A percentile compares a stretch with the other conserved stretches of the same genome.
These are phyloP conservation scores for Edolisoma coerulescens DNA, from an alignment of 2,113 vertebrate genomes.

Conservation along the genomic window DNA sequence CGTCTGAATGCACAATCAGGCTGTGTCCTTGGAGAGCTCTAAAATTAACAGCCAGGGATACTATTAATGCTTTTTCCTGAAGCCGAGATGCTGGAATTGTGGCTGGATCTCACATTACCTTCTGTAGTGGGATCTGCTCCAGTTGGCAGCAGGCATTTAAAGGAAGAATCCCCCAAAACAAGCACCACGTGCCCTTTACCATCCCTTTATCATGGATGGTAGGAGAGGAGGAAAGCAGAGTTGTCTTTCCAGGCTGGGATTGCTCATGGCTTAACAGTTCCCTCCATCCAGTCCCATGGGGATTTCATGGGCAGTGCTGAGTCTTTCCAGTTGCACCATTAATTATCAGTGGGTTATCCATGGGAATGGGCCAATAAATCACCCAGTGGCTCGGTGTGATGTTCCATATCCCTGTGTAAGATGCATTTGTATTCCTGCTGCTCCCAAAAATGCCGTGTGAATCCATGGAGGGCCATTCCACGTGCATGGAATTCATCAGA, in stretches of 20 bases:
- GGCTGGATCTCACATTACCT: background rate
- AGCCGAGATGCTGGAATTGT: background rate
- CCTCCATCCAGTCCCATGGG: background rate
- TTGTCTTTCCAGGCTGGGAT: background rate
- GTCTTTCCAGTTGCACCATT: background rate
- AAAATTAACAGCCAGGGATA: background rate
- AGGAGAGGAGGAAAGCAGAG: background rate
- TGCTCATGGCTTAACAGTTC: background rate
- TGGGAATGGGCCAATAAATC: background rate
- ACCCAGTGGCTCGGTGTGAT: background rate
- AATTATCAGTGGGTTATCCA: background rate
- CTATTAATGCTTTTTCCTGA: background rate
- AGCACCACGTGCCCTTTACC: background rate
- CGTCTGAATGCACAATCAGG: background rate
- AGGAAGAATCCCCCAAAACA: background rate
- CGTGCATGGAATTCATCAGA: accelerated
- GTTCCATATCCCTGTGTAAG: background rate
- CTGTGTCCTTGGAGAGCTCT: background rate
- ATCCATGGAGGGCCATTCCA: accelerated
- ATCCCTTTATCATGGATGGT: background rate
- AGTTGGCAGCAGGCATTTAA: background rate
- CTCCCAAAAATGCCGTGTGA: accelerated
- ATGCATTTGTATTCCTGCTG: background rate
- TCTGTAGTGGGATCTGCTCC: background rate
- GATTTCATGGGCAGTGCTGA: background rate